These are phyloP conservation scores for Picathartes gymnocephalus DNA, from an alignment of 2,113 vertebrate species.

Conservation along the genomic window DNA sequence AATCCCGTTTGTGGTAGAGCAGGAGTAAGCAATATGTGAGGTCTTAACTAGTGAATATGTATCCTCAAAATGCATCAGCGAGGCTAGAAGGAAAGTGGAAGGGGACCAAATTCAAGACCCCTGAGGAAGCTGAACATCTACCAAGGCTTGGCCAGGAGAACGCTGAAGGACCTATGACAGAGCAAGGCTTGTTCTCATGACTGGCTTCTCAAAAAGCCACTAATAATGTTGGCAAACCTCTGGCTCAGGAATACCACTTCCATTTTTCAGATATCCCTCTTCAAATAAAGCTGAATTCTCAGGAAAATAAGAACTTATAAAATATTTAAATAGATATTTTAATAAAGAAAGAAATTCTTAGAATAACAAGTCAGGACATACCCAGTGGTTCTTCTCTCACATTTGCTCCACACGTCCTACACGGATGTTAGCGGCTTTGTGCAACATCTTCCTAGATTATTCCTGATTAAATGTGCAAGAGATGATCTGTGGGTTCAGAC, in stretches of 20 bases:
- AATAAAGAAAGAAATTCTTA: neutral
- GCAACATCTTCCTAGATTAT: neutral
- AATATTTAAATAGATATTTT: neutral
- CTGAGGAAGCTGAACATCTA: neutral
- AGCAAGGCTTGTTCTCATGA: neutral
- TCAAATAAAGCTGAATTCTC: neutral
- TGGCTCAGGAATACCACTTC: neutral
- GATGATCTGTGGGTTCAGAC: neutral
- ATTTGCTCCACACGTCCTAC: neutral
- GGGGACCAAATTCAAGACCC: fast-evolving
- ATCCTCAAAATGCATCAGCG: neutral
- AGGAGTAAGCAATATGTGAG: neutral
- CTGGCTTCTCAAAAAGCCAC: neutral
- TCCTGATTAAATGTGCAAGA: neutral
- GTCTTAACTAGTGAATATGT: neutral
- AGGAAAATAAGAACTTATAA: neutral
- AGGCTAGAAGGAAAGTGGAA: neutral
- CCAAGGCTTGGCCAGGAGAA: neutral
- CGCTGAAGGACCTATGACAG: neutral
- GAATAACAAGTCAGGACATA: neutral
- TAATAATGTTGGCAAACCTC: neutral
- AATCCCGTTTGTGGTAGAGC: neutral
- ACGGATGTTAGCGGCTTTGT: neutral
- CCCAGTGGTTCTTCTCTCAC: neutral
- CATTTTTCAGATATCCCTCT: neutral